Percentiles rank a stretch among this genome's conserved stretches.
These are phyloP conservation scores for Agrilus cyanescens DNA, from an alignment of 2,888 invertebrate genomes.

Conservation along the genomic window DNA sequence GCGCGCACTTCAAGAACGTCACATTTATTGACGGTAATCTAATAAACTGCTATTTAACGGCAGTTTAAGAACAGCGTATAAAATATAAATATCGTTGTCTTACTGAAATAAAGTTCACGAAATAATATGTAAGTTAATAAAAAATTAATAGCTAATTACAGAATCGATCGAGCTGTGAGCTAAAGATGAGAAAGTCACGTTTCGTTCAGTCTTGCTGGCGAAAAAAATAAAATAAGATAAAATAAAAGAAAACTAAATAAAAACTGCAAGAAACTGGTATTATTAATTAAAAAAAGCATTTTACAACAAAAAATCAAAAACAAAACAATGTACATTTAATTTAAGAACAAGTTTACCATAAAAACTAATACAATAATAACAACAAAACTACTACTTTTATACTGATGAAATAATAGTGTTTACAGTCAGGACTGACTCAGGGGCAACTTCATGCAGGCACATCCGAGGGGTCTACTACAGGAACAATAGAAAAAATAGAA, in stretches of 20 bases:
- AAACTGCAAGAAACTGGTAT: slow-evolving; percentile 61
- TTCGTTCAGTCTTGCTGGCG: slow-evolving; percentile 1
- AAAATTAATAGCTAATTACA: background rate
- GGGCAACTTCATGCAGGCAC: slow-evolving; percentile 29
- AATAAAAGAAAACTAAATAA: slow-evolving; percentile 48
- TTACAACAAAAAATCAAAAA: slow-evolving; percentile 66
- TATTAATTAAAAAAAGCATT: slow-evolving; percentile 59
- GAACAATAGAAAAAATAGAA: slow-evolving; percentile 34
- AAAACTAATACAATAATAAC: slow-evolving; percentile 50
- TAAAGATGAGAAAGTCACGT: slow-evolving; percentile 1
- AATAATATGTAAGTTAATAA: background rate
- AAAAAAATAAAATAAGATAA: slow-evolving; percentile 22
- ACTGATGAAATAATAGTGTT: slow-evolving; percentile 36
- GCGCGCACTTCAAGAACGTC: too few species aligned
- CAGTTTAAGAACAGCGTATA: too few species aligned
- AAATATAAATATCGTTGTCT: background rate
- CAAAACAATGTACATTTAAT: slow-evolving; percentile 66
- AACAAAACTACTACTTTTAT: slow-evolving; percentile 46
- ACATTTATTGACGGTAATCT: too few species aligned
- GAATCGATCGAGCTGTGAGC: background rate
- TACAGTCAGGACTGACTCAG: slow-evolving; percentile 38
- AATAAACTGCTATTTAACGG: too few species aligned
- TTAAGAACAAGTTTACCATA: slow-evolving; percentile 63
- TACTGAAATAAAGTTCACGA: background rate
- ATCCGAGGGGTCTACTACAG: slow-evolving; percentile 25